These are phyloP conservation scores for Catostomus latipinnis DNA, from an alignment of 2,797 vertebrate species.

Conservation along the genomic window DNA sequence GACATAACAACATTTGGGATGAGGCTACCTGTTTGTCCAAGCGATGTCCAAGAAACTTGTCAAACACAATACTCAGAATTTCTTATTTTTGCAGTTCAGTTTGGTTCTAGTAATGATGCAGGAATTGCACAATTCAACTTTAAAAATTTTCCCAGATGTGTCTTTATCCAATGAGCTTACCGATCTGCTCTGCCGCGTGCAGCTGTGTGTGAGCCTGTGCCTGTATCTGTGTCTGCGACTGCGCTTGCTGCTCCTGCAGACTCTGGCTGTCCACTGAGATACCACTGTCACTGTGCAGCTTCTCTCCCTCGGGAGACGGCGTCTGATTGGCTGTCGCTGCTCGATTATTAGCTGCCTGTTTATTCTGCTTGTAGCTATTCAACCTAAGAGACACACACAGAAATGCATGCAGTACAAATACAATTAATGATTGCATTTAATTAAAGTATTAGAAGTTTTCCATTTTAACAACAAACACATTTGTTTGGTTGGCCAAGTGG, in stretches of 20 bases:
- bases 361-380: constrained; percentile 99
- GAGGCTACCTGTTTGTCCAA: too few relatives aligned
- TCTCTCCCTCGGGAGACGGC: constrained; percentile 95
- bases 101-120: too few relatives aligned
- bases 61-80: too few relatives aligned
- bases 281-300: constrained; percentile 96
- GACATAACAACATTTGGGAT: too few relatives aligned
- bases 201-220: constrained; percentile 75
- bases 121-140: too few relatives aligned
- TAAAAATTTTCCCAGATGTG: neutral
- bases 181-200: constrained; percentile 79
- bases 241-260: constrained; percentile 86
- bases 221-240: constrained; percentile 62
- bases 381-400: constrained; percentile 77
- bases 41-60: too few relatives aligned
- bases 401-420: neutral
- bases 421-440: too few relatives aligned
- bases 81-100: too few relatives aligned
- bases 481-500: too few relatives aligned
- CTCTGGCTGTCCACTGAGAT: constrained; percentile 98
- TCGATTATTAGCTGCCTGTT: constrained; percentile 92
- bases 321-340: constrained; percentile 90
- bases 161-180: constrained; percentile 58
- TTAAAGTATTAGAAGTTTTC: too few relatives aligned
- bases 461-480: too few relatives aligned